Evolutionary conservation across 35 echinoderm and acorn worm genomes (phyloP), one percentile per base, ranked within the genome.

Genomic region (Apostichopus japonicus): DNA sequence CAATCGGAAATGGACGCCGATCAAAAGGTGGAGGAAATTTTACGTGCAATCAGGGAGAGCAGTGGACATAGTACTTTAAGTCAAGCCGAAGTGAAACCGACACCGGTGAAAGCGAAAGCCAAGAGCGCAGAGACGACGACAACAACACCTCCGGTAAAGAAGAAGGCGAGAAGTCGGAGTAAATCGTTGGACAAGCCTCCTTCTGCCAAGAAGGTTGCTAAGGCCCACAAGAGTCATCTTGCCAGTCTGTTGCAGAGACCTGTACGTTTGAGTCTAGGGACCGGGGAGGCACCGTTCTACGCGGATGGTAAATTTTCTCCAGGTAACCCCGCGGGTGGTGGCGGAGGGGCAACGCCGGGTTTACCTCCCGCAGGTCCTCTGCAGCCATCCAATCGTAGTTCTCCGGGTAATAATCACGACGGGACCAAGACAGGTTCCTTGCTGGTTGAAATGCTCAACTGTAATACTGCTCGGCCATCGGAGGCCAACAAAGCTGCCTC

Each of bases 401-500:
- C 53, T 67, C 90, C 16, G 6, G 76, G 71, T 17, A 51, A 25
- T 89, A 65, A 44, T 53, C 11, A 23, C 11, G 90, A 91, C 5
- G 19, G 23, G 6, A 21, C 14, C 71, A 55, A 55, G 54, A 91
- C 78, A 33, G 54, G 72, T 91, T 91, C 90, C 6, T 25, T 91
- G 23, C 16, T 91, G 90, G 90, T 91, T 59, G 90, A 79, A 91
- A 91, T 91, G 90, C 76, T 91, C 8, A 91, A 91, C 13, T 56
- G 1, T 53, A 58, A 79, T 53, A 5, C 86, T 13, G 72, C 14
- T 89, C 61, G 53, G 23, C 86, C 71, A 63, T 11, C 25, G 24
- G 33, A 89, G 6, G 8, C 23, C 1, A 71, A 56, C 13, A 22
- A 57, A 33, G 22, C 25, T 11, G 33, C 33, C 3, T 44, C 33